Evolutionary conservation across 1,140 invertebrate species (phyloP).

Genomic region (Ceratina australensis): DNA sequence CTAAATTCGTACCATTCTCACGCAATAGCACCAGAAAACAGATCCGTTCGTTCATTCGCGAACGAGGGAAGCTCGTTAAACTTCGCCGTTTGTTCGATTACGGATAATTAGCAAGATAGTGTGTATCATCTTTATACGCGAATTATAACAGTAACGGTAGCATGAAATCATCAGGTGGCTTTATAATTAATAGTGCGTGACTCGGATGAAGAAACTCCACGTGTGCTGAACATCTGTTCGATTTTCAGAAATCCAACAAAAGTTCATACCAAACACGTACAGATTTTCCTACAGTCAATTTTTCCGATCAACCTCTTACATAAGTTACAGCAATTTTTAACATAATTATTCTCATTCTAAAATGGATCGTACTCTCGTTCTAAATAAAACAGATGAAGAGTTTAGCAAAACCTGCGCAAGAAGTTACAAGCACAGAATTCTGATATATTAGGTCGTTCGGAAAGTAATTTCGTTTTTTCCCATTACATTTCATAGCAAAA

Average conservation of each 20-base stretch:
- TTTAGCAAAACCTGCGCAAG: too few relatives aligned
- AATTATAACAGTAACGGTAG: conserved; percentile 40
- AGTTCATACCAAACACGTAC: too few relatives aligned
- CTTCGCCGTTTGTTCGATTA: conserved; percentile 6
- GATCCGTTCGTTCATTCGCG: background rate
- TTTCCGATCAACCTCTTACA: too few relatives aligned
- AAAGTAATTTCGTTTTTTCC: too few relatives aligned
- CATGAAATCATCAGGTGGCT: conserved; percentile 39
- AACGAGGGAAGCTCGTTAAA: conserved; percentile 6
- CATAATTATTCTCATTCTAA: too few relatives aligned
- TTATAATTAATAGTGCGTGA: conserved; percentile 54
- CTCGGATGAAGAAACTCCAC: background rate
- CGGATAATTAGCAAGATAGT: conserved; percentile 21
- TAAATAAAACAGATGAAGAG: too few relatives aligned
- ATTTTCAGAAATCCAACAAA: background rate
- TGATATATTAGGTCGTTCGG: too few relatives aligned
- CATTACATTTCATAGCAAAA: too few relatives aligned
- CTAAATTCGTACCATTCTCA: conserved; percentile 5
- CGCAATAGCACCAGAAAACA: background rate
- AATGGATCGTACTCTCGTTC: too few relatives aligned
- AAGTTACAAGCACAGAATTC: too few relatives aligned
- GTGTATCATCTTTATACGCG: conserved; percentile 9
- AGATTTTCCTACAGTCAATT: too few relatives aligned
- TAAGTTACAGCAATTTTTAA: too few relatives aligned
- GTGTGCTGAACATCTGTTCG: background rate